Percentiles rank a stretch among this genome's conserved stretches.
Conservation (phyloP, 2,113 vertebrate genomes). For the Danio rerio region DNA sequence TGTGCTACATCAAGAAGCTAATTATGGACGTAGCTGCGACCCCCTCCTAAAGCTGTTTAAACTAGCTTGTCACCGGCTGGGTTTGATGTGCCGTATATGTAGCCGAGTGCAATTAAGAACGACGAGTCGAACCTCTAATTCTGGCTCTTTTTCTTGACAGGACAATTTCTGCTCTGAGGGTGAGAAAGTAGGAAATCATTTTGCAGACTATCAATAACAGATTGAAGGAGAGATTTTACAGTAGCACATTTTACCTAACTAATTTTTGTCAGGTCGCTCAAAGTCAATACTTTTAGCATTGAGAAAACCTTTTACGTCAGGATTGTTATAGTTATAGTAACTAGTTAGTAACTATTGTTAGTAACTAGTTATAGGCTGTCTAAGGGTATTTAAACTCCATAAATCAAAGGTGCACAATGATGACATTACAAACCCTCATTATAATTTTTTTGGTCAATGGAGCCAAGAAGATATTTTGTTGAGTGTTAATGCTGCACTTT, state of each 20-base stretch:
- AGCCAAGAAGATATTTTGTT: background rate
- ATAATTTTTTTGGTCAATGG: background rate
- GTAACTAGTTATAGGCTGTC: background rate
- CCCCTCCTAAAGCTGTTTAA: constrained; percentile 13
- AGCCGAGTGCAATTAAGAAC: constrained; percentile 46
- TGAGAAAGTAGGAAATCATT: constrained; percentile 16
- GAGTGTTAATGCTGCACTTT: too few species aligned
- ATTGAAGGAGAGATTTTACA: background rate
- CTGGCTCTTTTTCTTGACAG: constrained; percentile 34
- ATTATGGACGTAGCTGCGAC: constrained; percentile 22
- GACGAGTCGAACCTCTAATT: constrained; percentile 20
- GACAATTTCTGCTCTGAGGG: constrained; percentile 51
- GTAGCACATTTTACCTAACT: constrained; percentile 1
- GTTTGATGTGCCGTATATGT: constrained; percentile 42
- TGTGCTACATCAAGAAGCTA: constrained; percentile 32
- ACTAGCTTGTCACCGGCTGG: constrained; percentile 18
- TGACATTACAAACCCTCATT: background rate
- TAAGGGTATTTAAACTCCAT: background rate
- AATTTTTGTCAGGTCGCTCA: constrained; percentile 16
- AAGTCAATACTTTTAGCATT: background rate
- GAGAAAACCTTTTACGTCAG: background rate
- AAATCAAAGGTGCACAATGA: background rate
- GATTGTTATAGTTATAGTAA: too few species aligned
- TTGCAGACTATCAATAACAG: constrained; percentile 19
- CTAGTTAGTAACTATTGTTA: too few species aligned